Conservation (phyloP, 2,888 invertebrate genomes). For the Oscheius myriophilus region DNA sequence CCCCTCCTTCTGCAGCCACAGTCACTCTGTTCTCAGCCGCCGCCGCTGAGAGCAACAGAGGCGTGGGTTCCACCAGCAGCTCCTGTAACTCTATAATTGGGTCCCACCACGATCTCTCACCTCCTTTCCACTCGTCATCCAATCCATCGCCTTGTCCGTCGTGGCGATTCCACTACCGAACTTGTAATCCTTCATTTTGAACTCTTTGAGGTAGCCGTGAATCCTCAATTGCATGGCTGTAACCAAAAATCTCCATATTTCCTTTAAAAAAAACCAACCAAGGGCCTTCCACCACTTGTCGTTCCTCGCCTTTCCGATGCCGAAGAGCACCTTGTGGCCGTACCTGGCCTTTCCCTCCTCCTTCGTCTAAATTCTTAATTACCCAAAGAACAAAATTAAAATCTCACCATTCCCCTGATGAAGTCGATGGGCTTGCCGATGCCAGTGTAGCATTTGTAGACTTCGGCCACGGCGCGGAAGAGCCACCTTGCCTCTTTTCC, state of each 20-base stretch:
- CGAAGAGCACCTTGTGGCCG: constrained; percentile 31
- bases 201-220: constrained; percentile 44
- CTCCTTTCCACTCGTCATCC: constrained; percentile 35
- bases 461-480: constrained; percentile 41
- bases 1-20: constrained; percentile 1
- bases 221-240: constrained; percentile 25
- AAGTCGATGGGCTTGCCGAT: constrained; percentile 55
- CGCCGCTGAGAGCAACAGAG: constrained; percentile 35
- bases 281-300: constrained; percentile 48
- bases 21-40: constrained; percentile 28
- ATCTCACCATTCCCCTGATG: constrained; percentile 52
- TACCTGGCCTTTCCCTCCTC: constrained; percentile 37
- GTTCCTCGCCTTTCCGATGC: constrained; percentile 33
- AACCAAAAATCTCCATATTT: background rate
- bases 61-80: constrained; percentile 40
- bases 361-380: constrained; percentile 29
- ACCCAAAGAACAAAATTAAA: background rate
- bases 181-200: constrained; percentile 32
- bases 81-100: too few species aligned
- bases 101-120: constrained; percentile 6
- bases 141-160: constrained; percentile 34
- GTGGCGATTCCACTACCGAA: constrained; percentile 38
- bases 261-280: background rate
- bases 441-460: constrained; percentile 52
- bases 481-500: constrained; percentile 43